These are phyloP conservation scores for Mugil cephalus DNA, from an alignment of 2,113 vertebrate species.

Conservation along the genomic window DNA sequence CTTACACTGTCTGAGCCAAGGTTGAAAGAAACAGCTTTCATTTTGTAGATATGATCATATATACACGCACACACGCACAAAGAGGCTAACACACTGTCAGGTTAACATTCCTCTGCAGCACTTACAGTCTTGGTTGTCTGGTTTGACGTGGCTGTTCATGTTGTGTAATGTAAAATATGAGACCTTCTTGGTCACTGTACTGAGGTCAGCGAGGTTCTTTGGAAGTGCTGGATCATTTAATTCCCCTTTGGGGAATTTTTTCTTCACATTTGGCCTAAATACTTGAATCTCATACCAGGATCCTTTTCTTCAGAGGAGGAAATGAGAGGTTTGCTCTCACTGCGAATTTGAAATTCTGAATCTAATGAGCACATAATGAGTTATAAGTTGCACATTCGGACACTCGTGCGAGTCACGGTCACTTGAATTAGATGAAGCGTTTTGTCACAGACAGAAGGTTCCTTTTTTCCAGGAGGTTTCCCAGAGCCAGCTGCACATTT, in stretches of 20 bases:
- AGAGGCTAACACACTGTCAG: not conserved
- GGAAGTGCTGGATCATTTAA: conserved; percentile 11
- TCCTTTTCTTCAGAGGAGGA: not conserved
- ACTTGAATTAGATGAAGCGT: too few species aligned
- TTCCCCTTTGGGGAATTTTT: not conserved
- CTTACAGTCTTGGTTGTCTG: too few species aligned
- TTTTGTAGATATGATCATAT: not conserved
- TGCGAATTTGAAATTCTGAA: too few species aligned
- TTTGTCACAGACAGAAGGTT: too few species aligned
- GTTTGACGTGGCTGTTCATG: not conserved
- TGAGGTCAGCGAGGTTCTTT: conserved; percentile 27
- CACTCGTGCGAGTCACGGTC: too few species aligned
- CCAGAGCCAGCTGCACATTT: too few species aligned
- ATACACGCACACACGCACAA: too few species aligned
- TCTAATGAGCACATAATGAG: too few species aligned
- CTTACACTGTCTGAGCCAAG: not conserved
- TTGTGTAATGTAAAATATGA: not conserved
- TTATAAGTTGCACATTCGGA: too few species aligned
- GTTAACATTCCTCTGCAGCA: not conserved
- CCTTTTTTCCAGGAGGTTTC: too few species aligned
- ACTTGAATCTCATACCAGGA: conserved; percentile 1
- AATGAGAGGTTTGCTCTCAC: not conserved
- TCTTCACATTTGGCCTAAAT: conserved; percentile 36
- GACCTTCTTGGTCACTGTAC: not conserved
- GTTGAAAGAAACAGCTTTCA: too few species aligned